phyloP scores from a whole-genome alignment of 2,797 vertebrate genomes.

The Coluber constrictor region DNA sequence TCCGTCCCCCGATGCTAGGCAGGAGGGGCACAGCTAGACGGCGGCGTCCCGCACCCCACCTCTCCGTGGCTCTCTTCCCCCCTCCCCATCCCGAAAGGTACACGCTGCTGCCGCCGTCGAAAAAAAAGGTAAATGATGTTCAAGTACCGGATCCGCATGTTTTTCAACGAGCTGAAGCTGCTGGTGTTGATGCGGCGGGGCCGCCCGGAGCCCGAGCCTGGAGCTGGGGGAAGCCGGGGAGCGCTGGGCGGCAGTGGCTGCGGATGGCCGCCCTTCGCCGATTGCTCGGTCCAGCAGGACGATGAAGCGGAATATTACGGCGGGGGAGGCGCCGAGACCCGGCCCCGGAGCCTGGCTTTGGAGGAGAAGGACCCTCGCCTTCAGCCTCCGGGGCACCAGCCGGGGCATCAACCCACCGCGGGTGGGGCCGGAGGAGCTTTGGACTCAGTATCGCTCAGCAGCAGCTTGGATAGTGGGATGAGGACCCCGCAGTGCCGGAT shows the following conservation, averaged over 20 bases:
- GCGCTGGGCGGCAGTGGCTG: slow-evolving; percentile 83
- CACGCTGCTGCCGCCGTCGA: background rate
- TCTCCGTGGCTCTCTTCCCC: background rate
- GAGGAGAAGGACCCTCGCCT: slow-evolving; percentile 81
- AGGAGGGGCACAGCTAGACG: slow-evolving; percentile 44
- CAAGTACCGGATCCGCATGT: slow-evolving; percentile 96
- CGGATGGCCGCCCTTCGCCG: slow-evolving; percentile 89
- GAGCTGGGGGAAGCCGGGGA: slow-evolving; percentile 72
- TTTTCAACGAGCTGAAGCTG: slow-evolving; percentile 95
- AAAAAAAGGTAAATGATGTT: slow-evolving; percentile 81
- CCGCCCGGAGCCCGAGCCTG: slow-evolving; percentile 80
- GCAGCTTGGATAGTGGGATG: slow-evolving; percentile 86
- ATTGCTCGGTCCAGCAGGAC: slow-evolving; percentile 85
- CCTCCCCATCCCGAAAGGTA: slow-evolving; percentile 1
- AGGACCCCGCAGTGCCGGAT: slow-evolving; percentile 90
- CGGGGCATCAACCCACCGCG: slow-evolving; percentile 55
- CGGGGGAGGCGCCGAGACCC: slow-evolving; percentile 81
- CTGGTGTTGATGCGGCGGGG: slow-evolving; percentile 91
- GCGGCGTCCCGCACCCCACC: slow-evolving; percentile 32
- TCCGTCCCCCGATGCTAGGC: slow-evolving; percentile 32
- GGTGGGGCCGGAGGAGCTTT: slow-evolving; percentile 66
- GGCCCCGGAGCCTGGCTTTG: slow-evolving; percentile 81
- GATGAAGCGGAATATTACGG: slow-evolving; percentile 90
- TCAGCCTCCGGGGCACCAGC: slow-evolving; percentile 44
- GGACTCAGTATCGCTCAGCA: slow-evolving; percentile 87